Conservation (phyloP, 2,888 invertebrate species). For the Euphydryas editha region DNA sequence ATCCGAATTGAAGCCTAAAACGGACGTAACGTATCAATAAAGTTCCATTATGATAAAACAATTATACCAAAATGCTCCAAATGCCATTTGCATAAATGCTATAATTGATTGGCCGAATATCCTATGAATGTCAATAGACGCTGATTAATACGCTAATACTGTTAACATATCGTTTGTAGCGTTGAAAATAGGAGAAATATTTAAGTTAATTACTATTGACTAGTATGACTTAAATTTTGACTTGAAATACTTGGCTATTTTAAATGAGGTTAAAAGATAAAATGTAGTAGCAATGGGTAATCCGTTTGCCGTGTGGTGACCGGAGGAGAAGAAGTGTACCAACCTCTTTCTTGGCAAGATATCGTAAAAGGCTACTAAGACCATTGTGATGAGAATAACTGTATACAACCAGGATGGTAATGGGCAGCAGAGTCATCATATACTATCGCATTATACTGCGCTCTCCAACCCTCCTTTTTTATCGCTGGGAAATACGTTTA, state of each 20-base stretch:
- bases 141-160: constrained; percentile 41
- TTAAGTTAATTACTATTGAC: constrained; percentile 25
- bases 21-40: constrained; percentile 26
- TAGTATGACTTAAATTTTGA: constrained; percentile 10
- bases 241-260: not conserved
- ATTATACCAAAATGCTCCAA: constrained; percentile 32
- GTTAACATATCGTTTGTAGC: constrained; percentile 41
- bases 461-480: too few species aligned
- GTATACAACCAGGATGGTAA: too few species aligned
- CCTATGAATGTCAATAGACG: constrained; percentile 33
- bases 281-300: too few species aligned
- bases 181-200: constrained; percentile 32
- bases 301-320: too few species aligned
- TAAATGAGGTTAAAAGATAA: not conserved
- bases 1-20: constrained; percentile 27
- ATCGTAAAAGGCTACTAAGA: too few species aligned
- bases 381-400: too few species aligned
- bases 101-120: constrained; percentile 33
- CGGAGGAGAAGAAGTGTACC: too few species aligned
- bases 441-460: too few species aligned
- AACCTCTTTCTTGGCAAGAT: too few species aligned
- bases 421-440: too few species aligned
- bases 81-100: constrained; percentile 28
- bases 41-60: constrained; percentile 33
- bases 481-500: too few species aligned